A percentile compares a stretch with the other conserved stretches of the same genome.
Conservation (phyloP, 2,888 invertebrate genomes). For the Automeris io region DNA sequence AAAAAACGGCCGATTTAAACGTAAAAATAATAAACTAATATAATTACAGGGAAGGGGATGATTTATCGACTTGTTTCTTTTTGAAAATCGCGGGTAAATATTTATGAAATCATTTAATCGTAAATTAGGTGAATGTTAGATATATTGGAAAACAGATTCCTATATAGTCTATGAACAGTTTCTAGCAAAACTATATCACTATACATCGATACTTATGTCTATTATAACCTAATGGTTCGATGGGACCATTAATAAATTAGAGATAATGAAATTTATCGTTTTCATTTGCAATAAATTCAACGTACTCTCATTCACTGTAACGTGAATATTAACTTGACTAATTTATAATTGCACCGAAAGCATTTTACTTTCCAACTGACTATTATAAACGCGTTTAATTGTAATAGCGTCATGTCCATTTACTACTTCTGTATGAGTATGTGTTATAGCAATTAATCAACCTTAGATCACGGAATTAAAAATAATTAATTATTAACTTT, state of each 20-base stretch:
- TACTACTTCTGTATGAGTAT: neutral
- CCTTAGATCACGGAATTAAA: no score
- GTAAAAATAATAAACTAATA: no score
- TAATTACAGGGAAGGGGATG: no score
- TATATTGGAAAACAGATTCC: no score
- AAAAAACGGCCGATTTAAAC: no score
- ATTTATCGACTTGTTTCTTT: no score
- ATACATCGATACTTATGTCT: neutral
- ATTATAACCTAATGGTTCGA: constrained; percentile 6
- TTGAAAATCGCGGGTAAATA: no score
- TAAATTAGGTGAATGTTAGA: no score
- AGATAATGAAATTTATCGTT: constrained; percentile 3
- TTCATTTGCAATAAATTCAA: constrained; percentile 10
- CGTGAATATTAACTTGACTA: neutral
- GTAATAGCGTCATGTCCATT: neutral
- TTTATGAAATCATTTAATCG: no score
- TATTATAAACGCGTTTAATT: neutral
- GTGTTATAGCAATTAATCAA: neutral
- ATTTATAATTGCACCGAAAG: neutral
- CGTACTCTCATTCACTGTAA: neutral
- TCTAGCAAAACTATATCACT: constrained; percentile 1
- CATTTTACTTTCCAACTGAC: neutral
- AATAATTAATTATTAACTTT: no score
- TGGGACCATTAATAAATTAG: constrained; percentile 8
- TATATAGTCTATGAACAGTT: no score